phyloP scores from a whole-genome alignment of 2,113 vertebrate species.

The Myocastor coypus region DNA sequence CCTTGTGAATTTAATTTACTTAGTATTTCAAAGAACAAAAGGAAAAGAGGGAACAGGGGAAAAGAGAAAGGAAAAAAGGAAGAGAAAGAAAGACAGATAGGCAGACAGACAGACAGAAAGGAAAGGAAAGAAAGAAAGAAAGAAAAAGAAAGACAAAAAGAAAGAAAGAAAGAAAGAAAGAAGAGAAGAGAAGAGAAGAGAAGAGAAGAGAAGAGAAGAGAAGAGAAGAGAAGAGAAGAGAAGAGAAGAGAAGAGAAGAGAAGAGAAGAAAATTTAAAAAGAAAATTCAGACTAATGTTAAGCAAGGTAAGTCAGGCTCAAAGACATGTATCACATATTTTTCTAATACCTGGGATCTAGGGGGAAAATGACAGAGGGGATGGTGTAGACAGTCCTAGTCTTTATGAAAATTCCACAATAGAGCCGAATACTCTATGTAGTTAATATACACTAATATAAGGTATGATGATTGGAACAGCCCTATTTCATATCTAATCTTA shows the following conservation, averaged over 20 bases:
- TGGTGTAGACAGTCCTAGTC: neutral
- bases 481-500: conserved; percentile 40
- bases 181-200: no score
- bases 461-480: neutral
- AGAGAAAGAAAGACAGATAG: neutral
- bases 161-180: no score
- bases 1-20: conserved; percentile 14
- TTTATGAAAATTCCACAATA: neutral
- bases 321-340: neutral
- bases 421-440: neutral
- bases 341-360: neutral
- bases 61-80: no score
- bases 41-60: neutral
- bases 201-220: neutral
- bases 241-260: neutral
- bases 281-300: neutral
- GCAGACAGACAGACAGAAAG: no score
- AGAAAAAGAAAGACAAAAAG: no score
- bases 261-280: neutral
- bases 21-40: conserved; percentile 18
- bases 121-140: no score
- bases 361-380: neutral
- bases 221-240: neutral
- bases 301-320: neutral
- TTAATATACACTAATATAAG: neutral